These are phyloP conservation scores for Zosterops lateralis DNA, from an alignment of 2,113 vertebrate genomes.

Conservation along the genomic window DNA sequence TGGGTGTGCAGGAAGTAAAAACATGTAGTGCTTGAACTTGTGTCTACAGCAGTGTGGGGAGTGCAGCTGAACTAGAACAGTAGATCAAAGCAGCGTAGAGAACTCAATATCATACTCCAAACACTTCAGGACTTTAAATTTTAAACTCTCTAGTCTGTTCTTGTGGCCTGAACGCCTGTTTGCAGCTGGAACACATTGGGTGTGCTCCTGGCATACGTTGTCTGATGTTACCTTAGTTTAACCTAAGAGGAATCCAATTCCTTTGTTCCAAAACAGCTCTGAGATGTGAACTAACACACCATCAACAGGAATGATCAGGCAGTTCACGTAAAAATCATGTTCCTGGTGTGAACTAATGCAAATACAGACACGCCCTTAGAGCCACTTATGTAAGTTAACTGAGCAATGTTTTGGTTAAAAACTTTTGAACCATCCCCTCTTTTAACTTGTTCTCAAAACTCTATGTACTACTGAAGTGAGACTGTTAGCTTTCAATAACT, in stretches of 20 bases:
- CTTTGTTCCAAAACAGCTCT: neutral
- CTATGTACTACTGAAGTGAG: neutral
- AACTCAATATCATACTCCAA: neutral
- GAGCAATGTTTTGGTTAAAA: neutral
- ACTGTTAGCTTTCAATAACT: neutral
- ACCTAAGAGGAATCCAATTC: neutral
- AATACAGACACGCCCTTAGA: neutral
- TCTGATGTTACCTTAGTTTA: neutral
- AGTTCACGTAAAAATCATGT: neutral
- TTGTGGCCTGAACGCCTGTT: neutral
- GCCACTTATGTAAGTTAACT: neutral
- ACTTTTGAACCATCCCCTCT: neutral
- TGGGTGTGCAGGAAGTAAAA: neutral
- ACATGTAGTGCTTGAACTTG: neutral
- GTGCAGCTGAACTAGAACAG: neutral
- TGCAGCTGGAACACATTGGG: neutral
- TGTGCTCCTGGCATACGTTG: neutral
- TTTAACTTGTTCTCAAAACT: neutral
- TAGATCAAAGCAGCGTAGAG: neutral
- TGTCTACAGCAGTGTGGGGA: neutral
- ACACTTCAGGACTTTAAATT: neutral
- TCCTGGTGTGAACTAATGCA: neutral
- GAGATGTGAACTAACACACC: neutral
- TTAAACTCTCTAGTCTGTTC: neutral
- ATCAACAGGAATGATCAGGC: neutral